Percentiles rank a stretch among this genome's conserved stretches.
phyloP scores from a whole-genome alignment of 2,797 vertebrate genomes.

The Catharus ustulatus region DNA sequence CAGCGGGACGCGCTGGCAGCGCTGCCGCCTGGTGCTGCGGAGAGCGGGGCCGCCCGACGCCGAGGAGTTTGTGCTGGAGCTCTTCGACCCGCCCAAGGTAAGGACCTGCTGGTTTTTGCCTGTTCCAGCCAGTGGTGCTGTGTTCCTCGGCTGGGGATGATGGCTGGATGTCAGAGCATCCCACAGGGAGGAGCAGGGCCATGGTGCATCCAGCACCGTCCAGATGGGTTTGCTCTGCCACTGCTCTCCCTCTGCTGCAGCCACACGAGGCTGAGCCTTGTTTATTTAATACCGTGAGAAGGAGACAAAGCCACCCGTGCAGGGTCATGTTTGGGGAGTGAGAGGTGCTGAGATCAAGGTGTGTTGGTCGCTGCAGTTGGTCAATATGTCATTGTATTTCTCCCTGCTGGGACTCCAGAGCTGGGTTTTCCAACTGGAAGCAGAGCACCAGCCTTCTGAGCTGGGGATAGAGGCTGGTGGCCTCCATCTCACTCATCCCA shows the following conservation, averaged over 20 bases:
- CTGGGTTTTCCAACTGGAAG: not conserved
- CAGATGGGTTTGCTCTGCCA: not conserved
- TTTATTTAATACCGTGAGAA: not conserved
- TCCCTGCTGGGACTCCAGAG: not conserved
- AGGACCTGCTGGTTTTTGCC: not conserved
- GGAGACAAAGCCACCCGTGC: rapidly evolving
- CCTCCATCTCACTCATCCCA: not conserved
- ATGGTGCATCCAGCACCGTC: rapidly evolving
- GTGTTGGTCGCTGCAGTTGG: rapidly evolving
- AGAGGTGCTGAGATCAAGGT: not conserved
- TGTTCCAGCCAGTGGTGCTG: rapidly evolving
- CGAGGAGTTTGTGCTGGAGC: conserved; percentile 85
- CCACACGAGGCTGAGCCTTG: not conserved
- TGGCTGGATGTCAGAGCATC: not conserved
- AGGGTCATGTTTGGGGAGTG: rapidly evolving
- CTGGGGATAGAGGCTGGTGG: not conserved
- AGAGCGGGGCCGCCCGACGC: conserved; percentile 57
- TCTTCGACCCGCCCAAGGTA: conserved; percentile 97
- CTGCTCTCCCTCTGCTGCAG: not conserved
- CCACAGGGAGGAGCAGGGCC: rapidly evolving
- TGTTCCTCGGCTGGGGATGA: rapidly evolving
- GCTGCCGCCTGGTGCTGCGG: conserved; percentile 90
- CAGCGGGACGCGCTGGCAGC: conserved; percentile 87
- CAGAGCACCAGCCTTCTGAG: rapidly evolving
- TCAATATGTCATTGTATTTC: rapidly evolving